phyloP scores from a whole-genome alignment of 2,113 vertebrate species.

The Xenopus tropicalis region UCB_Xtro_10.0 CM004450.2:28442501-28443000 shows the following conservation, averaged over 20 bases:
- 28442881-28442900: constrained; percentile 8
- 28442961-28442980: neutral
- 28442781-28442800: neutral
- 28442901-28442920: neutral
- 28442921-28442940: neutral
- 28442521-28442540: too few species aligned
- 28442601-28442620: neutral
- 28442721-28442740: neutral
- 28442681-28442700: too few species aligned
- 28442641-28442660: neutral
- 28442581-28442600: neutral
- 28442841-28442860: neutral
- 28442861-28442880: neutral
- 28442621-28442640: neutral
- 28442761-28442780: neutral
- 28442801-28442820: neutral
- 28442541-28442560: too few species aligned
- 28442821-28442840: neutral
- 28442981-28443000: neutral
- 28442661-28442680: too few species aligned
- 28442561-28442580: neutral
- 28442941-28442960: neutral
- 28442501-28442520: too few species aligned
- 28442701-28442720: too few species aligned
- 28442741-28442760: neutral